These are phyloP conservation scores for Cherax destructor DNA, from an alignment of 1,140 invertebrate genomes.

Conservation along the genomic window DNA sequence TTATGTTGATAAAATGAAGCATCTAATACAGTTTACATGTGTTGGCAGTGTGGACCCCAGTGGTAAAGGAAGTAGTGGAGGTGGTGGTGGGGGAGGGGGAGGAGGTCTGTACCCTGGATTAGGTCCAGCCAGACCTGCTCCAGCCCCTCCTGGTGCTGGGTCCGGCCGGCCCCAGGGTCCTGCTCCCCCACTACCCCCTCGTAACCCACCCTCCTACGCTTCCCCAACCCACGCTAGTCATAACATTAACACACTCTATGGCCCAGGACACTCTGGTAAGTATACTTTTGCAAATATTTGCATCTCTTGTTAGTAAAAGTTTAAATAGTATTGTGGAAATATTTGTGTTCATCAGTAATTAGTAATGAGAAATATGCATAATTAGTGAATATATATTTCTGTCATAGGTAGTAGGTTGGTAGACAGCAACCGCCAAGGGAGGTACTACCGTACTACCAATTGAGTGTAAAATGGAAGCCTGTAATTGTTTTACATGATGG, in stretches of 20 bases:
- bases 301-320: too few species aligned
- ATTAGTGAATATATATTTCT: too few species aligned
- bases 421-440: too few species aligned
- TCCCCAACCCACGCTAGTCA: constrained; percentile 38
- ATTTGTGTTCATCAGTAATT: too few species aligned
- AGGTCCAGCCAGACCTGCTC: constrained; percentile 44
- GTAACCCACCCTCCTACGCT: constrained; percentile 30
- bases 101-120: constrained; percentile 48
- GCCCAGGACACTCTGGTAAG: constrained; percentile 49
- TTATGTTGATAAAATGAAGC: too few species aligned
- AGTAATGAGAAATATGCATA: too few species aligned
- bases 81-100: constrained; percentile 49
- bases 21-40: too few species aligned
- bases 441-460: too few species aligned
- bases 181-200: constrained; percentile 50
- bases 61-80: constrained; percentile 35
- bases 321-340: too few species aligned
- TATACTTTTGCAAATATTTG: not conserved
- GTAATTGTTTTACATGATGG: too few species aligned
- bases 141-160: constrained; percentile 37
- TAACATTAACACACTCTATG: constrained; percentile 45
- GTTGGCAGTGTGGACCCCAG: constrained; percentile 37
- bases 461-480: too few species aligned
- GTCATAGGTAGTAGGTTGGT: too few species aligned
- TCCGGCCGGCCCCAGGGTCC: constrained; percentile 28